Base-by-base conservation (phyloP, 2,797 vertebrate species). In the Pteronotus mesoamericanus region DNA sequence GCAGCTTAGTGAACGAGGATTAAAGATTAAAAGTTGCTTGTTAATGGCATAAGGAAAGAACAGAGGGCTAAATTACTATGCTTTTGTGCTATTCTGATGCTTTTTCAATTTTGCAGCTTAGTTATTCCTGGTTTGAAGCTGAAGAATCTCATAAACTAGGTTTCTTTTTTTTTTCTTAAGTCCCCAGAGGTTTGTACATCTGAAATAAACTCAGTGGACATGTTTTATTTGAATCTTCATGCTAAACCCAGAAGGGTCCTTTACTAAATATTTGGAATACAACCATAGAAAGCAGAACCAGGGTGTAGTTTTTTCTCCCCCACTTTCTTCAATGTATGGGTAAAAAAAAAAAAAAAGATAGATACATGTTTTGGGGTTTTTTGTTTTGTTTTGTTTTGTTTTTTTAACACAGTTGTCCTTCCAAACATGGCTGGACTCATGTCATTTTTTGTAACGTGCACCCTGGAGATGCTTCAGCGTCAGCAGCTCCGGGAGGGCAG, bases 1-100 rank as follows among this genome's bases (percentile, higher is more conserved):
- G 57, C 66, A 97, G 96, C 90, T 94, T 92, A 83, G 95, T 64
- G 96, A 96, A 95, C 92, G 68, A 86, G 90, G 87, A 92, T 92
- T 96, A 92, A 90, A 95, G 93, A 97, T 91, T 93, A 84, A 66
- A 94, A 83, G 55, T 92, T 95, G 5, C 87, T 96, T 5, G 14
- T 83, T 95, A 95, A 72, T 96, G 64, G 92, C 79, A 69, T 80
- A 87, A 95, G 95, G 32, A 59, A 87, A 89, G 91, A 78, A 3
- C 79, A 22, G 37, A 24, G 57, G 59, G 77, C 79, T 69, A 94
- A 77, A 26, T 78, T 66, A 46, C 74, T 95, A 59, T 88, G 92
- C 7, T 37, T 94, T 57, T 55, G 90, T 96, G 29, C 0, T 94
- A 46, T 88, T 84, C 64, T 64, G 85, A 64, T 94, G 64, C 68